Percentiles rank a stretch among this genome's conserved stretches.
These are phyloP conservation scores for Enteromius anoplus DNA, from an alignment of 2,797 vertebrate species.

Conservation along the genomic window DNA sequence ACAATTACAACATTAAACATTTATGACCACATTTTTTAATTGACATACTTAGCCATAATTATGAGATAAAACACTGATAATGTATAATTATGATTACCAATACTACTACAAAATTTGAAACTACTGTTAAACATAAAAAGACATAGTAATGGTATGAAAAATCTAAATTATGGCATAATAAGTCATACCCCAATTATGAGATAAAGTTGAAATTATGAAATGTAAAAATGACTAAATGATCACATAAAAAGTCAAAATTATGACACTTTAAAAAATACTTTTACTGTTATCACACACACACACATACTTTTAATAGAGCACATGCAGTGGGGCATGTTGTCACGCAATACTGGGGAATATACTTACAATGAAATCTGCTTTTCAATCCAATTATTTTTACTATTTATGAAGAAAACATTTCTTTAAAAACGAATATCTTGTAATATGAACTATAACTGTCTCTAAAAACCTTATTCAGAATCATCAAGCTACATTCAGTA, in stretches of 20 bases:
- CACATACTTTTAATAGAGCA: background rate
- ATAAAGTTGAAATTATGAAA: background rate
- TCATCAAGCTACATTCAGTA: background rate
- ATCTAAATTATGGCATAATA: background rate
- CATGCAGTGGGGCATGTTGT: background rate
- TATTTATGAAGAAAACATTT: background rate
- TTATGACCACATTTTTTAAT: background rate
- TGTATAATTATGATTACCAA: background rate
- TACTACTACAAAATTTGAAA: background rate
- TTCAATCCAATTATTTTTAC: accelerated
- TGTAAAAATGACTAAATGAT: background rate
- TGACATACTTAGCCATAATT: background rate
- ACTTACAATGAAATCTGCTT: background rate
- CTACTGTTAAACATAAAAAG: background rate
- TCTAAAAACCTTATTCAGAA: background rate
- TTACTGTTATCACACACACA: background rate
- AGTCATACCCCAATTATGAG: background rate
- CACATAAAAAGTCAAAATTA: background rate
- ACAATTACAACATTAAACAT: background rate
- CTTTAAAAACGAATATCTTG: background rate
- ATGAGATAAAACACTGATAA: background rate
- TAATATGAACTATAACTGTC: background rate
- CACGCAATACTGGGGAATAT: background rate
- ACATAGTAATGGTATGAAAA: background rate
- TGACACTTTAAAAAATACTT: background rate